Percentiles rank a stretch among this genome's conserved stretches.
phyloP scores from a whole-genome alignment of 2,797 vertebrate genomes.

The Gymnothorax reevesii region DNA sequence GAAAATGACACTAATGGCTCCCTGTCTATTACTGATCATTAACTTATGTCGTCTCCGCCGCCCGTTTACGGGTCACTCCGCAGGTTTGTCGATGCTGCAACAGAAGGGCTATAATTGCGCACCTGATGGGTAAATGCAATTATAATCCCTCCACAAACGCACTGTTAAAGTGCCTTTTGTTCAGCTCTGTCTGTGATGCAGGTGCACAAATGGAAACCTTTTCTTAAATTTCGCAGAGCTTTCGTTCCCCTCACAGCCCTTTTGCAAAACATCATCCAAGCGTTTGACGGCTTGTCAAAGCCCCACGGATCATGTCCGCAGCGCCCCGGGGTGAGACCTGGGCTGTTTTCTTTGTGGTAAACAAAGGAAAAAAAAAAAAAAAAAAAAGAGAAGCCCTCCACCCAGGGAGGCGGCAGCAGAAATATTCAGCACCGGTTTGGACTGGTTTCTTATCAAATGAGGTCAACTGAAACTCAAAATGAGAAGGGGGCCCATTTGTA shows the following conservation, averaged over 20 bases:
- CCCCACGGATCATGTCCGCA: not conserved
- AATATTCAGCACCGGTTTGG: not conserved
- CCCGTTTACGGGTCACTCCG: not conserved
- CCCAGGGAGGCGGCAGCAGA: not conserved
- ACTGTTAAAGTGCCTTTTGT: not conserved
- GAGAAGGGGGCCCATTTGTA: not conserved
- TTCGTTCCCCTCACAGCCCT: not conserved
- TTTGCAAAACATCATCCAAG: not conserved
- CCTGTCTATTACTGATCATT: not conserved
- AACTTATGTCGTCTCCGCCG: not conserved
- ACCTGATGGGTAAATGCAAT: not conserved
- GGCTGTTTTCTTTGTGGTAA: not conserved
- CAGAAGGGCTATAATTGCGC: not conserved
- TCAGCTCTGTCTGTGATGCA: not conserved
- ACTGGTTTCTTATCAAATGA: slow-evolving; percentile 16
- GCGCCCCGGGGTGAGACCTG: not conserved
- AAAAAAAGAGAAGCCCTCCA: not conserved
- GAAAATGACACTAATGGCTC: not conserved
- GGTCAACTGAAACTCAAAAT: not conserved
- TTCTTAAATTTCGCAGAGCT: not conserved
- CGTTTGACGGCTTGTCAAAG: not conserved
- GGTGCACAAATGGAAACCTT: not conserved
- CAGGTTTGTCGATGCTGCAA: not conserved
- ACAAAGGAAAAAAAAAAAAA: too few relatives aligned
- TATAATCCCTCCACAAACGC: not conserved